A percentile compares a stretch with the other conserved stretches of the same genome.
phyloP scores from a whole-genome alignment of 2,797 vertebrate genomes.

The Tragopan temminckii region DNA sequence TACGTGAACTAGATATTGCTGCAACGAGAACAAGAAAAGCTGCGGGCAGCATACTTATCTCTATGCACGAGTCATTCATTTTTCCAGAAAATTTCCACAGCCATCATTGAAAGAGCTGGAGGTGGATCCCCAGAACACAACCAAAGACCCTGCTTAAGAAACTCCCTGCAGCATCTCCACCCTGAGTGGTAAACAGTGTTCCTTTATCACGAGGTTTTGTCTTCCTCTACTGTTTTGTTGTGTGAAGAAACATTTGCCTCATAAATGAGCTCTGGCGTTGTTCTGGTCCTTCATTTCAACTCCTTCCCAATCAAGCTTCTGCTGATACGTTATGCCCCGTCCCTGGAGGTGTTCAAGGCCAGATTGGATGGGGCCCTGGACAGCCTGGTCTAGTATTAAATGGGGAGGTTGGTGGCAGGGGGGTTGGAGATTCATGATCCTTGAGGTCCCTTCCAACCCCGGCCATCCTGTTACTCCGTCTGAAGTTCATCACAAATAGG shows the following conservation, averaged over 20 bases:
- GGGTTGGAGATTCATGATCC: too few species aligned
- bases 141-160: background rate
- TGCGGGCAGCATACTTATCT: background rate
- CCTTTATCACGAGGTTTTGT: background rate
- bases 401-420: too few species aligned
- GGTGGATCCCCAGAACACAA: background rate
- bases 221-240: background rate
- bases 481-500: background rate
- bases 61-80: background rate
- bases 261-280: background rate
- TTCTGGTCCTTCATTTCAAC: background rate
- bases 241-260: background rate
- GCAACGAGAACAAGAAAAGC: background rate
- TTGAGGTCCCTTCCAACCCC: too few species aligned
- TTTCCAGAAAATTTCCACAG: background rate
- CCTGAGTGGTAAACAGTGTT: background rate
- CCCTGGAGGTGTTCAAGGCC: too few species aligned
- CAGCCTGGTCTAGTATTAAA: too few species aligned
- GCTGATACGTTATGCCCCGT: background rate
- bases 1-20: background rate
- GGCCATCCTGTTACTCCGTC: too few species aligned
- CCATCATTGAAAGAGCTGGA: background rate
- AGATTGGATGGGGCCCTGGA: too few species aligned
- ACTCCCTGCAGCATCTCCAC: background rate
- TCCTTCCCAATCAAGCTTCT: constrained; percentile 9